A percentile compares a stretch with the other conserved stretches of the same genome.
phyloP scores from a whole-genome alignment of 1,140 invertebrate genomes.

The Harlomillsia oculata region DNA sequence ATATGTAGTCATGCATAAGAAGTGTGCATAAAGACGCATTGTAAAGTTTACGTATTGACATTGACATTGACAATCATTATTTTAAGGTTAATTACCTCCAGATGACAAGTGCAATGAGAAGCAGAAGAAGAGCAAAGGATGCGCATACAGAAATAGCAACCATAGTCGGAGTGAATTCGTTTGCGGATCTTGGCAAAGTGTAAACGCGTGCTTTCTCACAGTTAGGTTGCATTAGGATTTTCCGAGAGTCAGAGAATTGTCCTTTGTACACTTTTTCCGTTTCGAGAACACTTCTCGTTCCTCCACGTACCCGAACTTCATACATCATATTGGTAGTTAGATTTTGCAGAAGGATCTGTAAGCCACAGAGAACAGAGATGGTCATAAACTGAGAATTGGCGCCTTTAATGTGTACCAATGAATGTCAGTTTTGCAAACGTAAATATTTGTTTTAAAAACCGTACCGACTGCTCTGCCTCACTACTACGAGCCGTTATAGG shows the following conservation, averaged over 20 bases:
- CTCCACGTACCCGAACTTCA: slow-evolving; percentile 61
- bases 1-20: too few relatives aligned
- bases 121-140: slow-evolving; percentile 58
- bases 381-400: too few relatives aligned
- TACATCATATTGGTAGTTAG: slow-evolving; percentile 63
- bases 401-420: background rate
- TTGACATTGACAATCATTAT: too few relatives aligned
- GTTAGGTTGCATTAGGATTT: slow-evolving; percentile 55
- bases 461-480: slow-evolving; percentile 51
- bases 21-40: too few relatives aligned
- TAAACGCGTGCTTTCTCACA: slow-evolving; percentile 52
- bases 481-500: slow-evolving; percentile 50
- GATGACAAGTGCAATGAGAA: slow-evolving; percentile 58
- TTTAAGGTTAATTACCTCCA: slow-evolving; percentile 56
- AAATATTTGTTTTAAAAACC: background rate
- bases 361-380: slow-evolving; percentile 22
- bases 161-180: slow-evolving; percentile 59
- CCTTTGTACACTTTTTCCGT: slow-evolving; percentile 54
- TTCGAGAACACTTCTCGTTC: slow-evolving; percentile 57
- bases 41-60: too few relatives aligned
- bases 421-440: background rate
- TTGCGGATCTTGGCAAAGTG: slow-evolving; percentile 46
- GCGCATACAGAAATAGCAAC: slow-evolving; percentile 63
- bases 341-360: slow-evolving; percentile 61
- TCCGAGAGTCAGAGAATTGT: slow-evolving; percentile 52